Evolutionary conservation across 2,888 invertebrate genomes (phyloP).

Genomic region (Caenorhabditis sp.): DNA sequence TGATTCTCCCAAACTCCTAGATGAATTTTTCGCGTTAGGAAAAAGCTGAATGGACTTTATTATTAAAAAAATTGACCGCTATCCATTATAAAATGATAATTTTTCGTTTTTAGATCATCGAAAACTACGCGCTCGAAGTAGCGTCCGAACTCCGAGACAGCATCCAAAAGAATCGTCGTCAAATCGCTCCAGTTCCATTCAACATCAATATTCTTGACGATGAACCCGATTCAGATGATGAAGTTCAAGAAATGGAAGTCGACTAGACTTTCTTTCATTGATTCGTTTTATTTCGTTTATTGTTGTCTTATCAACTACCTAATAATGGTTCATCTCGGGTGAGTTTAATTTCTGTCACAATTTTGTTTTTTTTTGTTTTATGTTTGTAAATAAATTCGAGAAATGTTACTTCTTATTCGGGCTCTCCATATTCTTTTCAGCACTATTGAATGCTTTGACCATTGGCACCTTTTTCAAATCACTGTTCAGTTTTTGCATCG

Average conservation of each 20-base stretch:
- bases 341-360: no score
- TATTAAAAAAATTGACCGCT: no score
- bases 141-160: slow-evolving; percentile 52
- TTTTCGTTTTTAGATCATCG: slow-evolving; percentile 50
- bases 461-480: slow-evolving; percentile 7
- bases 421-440: slow-evolving; percentile 7
- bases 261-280: not conserved
- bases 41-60: no score
- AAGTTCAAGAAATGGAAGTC: not conserved
- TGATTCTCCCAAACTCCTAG: no score
- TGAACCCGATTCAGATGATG: slow-evolving; percentile 11
- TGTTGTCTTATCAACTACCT: no score
- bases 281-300: not conserved
- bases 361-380: no score
- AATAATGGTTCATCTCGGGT: no score
- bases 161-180: slow-evolving; percentile 30
- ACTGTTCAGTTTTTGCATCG: slow-evolving; percentile 3
- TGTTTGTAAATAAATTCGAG: no score
- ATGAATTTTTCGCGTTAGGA: no score
- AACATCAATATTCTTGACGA: slow-evolving; percentile 52
- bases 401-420: no score
- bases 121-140: slow-evolving; percentile 56
- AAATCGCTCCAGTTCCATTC: slow-evolving; percentile 58
- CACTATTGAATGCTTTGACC: slow-evolving; percentile 6
- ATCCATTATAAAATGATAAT: no score